These are phyloP conservation scores for Apis florea DNA, from an alignment of 1,140 invertebrate species.

Conservation along the genomic window DNA sequence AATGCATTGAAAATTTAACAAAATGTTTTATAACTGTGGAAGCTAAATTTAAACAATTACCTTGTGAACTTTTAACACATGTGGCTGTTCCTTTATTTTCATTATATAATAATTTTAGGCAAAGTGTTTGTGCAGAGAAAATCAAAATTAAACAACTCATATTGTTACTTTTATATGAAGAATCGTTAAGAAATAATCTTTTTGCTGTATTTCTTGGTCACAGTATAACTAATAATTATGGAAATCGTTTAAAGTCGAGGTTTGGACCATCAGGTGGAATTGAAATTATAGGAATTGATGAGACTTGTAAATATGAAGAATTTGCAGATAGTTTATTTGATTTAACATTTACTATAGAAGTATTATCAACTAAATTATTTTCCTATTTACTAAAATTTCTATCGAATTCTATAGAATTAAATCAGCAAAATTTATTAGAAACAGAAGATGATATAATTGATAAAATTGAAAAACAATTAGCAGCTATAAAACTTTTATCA, in stretches of 20 bases:
- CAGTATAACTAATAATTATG: constrained; percentile 57
- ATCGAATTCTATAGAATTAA: constrained; percentile 43
- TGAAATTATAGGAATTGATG: constrained; percentile 58
- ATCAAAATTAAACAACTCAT: constrained; percentile 71
- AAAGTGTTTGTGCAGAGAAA: constrained; percentile 71
- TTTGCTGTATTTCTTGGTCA: constrained; percentile 71
- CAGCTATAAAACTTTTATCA: constrained; percentile 71
- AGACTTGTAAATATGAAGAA: constrained; percentile 62
- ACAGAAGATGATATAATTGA: constrained; percentile 62
- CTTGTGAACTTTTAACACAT: constrained; percentile 63
- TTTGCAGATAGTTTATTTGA: constrained; percentile 70
- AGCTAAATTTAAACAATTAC: constrained; percentile 73
- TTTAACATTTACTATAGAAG: constrained; percentile 64
- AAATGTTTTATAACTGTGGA: constrained; percentile 74
- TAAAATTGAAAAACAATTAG: constrained; percentile 67
- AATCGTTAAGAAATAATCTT: constrained; percentile 56
- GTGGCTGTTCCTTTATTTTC: constrained; percentile 74
- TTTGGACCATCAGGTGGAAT: constrained; percentile 75
- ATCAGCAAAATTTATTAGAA: constrained; percentile 55
- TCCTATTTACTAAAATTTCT: constrained; percentile 70
- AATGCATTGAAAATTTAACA: constrained; percentile 73
- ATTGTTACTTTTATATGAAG: constrained; percentile 67
- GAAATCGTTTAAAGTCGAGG: constrained; percentile 65
- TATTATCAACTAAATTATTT: constrained; percentile 70
- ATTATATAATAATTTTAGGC: constrained; percentile 69